Percentiles rank a stretch among this genome's conserved stretches.
These are phyloP conservation scores for Hyppa rectilinea DNA, from an alignment of 2,888 invertebrate genomes.

Conservation along the genomic window DNA sequence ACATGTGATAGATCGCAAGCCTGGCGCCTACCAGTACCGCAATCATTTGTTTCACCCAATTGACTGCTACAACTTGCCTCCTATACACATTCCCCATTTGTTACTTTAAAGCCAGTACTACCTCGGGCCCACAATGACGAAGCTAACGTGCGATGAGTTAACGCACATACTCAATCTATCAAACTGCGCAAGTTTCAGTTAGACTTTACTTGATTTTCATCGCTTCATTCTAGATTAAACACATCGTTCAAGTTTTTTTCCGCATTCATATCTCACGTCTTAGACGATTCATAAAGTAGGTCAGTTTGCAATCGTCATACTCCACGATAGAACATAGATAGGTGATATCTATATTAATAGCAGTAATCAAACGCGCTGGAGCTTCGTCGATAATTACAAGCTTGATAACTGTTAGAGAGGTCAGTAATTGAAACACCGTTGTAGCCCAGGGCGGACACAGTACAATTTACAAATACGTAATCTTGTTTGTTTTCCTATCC, in stretches of 20 bases:
- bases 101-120: conserved; percentile 41
- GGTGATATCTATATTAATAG: conserved; percentile 61
- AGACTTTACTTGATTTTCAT: conserved; percentile 27
- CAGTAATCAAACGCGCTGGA: conserved; percentile 55
- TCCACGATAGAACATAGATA: conserved; percentile 45
- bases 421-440: conserved; percentile 56
- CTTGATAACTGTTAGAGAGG: conserved; percentile 53
- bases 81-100: conserved; percentile 52
- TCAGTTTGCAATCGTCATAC: conserved; percentile 40
- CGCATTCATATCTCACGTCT: conserved; percentile 27
- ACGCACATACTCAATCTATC: conserved; percentile 14
- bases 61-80: conserved; percentile 55
- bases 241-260: conserved; percentile 17
- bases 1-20: conserved; percentile 51
- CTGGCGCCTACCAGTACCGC: conserved; percentile 45
- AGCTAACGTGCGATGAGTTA: conserved; percentile 12
- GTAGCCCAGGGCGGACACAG: conserved; percentile 42
- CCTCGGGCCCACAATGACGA: conserved; percentile 17
- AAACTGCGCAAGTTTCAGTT: conserved; percentile 4
- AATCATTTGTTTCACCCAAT: conserved; percentile 62
- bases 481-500: conserved; percentile 49
- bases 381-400: conserved; percentile 59
- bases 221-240: conserved; percentile 33
- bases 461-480: conserved; percentile 48
- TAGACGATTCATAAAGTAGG: conserved; percentile 48